Evolutionary conservation across 2,113 vertebrate genomes (phyloP).

Genomic region (Willisornis vidua): DNA sequence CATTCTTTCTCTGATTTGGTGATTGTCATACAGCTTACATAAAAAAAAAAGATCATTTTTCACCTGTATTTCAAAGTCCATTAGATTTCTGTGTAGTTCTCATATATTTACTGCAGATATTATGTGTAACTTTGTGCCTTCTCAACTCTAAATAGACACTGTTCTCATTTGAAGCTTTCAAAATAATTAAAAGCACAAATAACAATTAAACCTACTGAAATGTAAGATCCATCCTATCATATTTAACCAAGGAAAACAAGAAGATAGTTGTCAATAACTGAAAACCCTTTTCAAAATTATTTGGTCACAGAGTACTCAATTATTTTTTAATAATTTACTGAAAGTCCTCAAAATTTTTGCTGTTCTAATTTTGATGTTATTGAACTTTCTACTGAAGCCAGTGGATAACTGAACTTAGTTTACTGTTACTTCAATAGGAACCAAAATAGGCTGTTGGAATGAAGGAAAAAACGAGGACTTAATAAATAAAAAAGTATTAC

Average conservation of each 20-base stretch:
- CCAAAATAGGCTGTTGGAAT: background rate
- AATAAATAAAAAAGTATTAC: background rate
- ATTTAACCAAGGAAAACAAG: background rate
- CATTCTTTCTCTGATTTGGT: background rate
- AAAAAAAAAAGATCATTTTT: background rate
- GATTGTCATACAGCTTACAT: background rate
- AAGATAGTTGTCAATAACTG: background rate
- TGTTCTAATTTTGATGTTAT: background rate
- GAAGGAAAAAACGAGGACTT: background rate
- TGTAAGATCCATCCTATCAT: background rate
- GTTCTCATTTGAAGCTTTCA: background rate
- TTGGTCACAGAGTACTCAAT: background rate
- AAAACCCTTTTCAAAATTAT: background rate
- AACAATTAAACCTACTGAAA: background rate
- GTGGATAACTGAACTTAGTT: background rate
- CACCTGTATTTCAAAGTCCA: background rate
- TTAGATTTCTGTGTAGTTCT: background rate
- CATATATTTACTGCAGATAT: background rate
- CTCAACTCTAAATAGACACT: background rate
- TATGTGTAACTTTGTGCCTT: background rate
- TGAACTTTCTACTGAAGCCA: background rate
- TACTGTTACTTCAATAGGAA: background rate
- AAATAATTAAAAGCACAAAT: background rate
- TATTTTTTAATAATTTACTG: background rate
- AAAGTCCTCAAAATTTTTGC: background rate